phyloP scores from a whole-genome alignment of 2,888 invertebrate species.

The Aphodius sticticus region DNA sequence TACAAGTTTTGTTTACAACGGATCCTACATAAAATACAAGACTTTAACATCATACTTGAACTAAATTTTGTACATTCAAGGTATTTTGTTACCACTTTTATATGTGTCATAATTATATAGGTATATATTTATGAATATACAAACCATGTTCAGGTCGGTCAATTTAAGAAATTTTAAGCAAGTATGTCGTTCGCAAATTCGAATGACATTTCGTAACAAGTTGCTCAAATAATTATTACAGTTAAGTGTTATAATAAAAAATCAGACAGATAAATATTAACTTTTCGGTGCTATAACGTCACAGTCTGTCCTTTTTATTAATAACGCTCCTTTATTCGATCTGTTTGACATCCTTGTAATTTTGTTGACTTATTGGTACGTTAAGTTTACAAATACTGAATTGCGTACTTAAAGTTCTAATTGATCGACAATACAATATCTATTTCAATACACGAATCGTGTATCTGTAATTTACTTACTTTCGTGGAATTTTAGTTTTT shows the following conservation, averaged over 20 bases:
- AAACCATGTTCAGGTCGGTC: too few species aligned
- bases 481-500: too few species aligned
- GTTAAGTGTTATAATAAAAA: not conserved
- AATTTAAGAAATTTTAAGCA: not conserved
- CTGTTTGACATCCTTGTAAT: not conserved
- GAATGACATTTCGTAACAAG: not conserved
- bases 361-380: not conserved
- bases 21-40: not conserved
- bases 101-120: not conserved
- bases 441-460: too few species aligned
- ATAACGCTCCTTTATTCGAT: not conserved
- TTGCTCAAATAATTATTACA: not conserved
- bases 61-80: not conserved
- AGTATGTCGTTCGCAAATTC: not conserved
- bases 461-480: too few species aligned
- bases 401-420: not conserved
- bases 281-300: not conserved
- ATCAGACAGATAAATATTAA: constrained; percentile 4
- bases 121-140: too few species aligned
- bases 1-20: not conserved
- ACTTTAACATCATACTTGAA: not conserved
- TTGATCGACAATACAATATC: too few species aligned
- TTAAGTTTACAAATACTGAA: not conserved
- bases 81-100: not conserved
- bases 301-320: not conserved